A percentile compares a stretch with the other conserved stretches of the same genome.
phyloP scores from a whole-genome alignment of 35 echinoderm and acorn worm species.

The Ophioderma brevispina region DNA sequence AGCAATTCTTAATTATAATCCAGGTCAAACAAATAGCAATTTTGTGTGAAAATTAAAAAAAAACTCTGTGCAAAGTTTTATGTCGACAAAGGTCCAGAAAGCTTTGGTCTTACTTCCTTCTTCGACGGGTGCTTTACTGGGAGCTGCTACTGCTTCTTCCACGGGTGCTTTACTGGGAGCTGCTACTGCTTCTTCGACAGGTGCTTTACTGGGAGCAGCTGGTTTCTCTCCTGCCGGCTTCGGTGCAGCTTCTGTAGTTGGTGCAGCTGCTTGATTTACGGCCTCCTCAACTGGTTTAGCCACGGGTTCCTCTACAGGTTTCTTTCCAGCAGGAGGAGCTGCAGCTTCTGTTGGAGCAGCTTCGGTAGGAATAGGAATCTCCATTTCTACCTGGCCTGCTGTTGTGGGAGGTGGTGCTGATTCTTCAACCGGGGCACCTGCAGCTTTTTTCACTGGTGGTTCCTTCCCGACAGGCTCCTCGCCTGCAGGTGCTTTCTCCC shows the following conservation, averaged over 20 bases:
- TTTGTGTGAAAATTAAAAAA: no score
- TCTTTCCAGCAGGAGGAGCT: background rate
- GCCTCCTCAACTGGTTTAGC: background rate
- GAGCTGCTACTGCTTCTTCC: background rate
- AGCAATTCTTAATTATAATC: no score
- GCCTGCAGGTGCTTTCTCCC: background rate
- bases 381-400: background rate
- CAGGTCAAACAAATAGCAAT: no score
- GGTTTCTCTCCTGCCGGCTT: no score
- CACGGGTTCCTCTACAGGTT: constrained; percentile 21
- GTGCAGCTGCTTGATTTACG: background rate
- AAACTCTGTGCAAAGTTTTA: no score
- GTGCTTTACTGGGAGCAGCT: no score
- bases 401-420: background rate
- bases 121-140: background rate
- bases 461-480: background rate
- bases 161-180: no score
- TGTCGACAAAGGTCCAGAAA: no score
- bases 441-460: constrained; percentile 33
- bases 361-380: background rate
- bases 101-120: background rate
- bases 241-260: background rate
- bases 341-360: background rate
- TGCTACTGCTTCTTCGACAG: no score
- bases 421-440: constrained; percentile 27